Conservation (phyloP, 2,888 invertebrate species). For the Arenicola marina region DNA sequence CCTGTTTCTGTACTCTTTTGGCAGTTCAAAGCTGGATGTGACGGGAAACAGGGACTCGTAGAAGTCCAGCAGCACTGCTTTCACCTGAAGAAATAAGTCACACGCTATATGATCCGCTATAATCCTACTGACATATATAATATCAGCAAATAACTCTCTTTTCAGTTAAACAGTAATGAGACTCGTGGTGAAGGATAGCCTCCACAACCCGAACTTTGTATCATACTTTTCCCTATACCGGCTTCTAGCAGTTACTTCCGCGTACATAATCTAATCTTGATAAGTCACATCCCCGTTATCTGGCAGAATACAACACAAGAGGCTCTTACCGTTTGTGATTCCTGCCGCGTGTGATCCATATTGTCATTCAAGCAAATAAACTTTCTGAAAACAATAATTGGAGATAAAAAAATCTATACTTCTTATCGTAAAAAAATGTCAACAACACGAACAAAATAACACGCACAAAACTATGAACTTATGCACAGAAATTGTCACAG, state of each 20-base stretch:
- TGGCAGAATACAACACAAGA: too few species aligned
- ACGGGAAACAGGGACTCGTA: conserved; percentile 75
- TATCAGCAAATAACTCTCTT: too few species aligned
- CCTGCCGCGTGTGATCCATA: conserved; percentile 66
- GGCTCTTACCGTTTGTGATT: conserved; percentile 9
- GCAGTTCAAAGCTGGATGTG: conserved; percentile 74
- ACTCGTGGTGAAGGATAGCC: not conserved
- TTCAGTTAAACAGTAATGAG: conserved; percentile 6
- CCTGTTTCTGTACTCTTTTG: conserved; percentile 72
- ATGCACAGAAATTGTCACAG: too few species aligned
- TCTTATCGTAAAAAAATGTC: conserved; percentile 3
- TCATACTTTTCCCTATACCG: too few species aligned
- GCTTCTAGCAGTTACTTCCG: too few species aligned
- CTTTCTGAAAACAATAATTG: conserved; percentile 67
- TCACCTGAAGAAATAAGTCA: conserved; percentile 59
- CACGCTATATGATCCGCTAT: not conserved
- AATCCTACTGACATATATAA: conserved; percentile 1
- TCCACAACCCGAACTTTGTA: too few species aligned
- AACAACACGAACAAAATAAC: not conserved
- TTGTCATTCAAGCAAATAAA: conserved; percentile 83
- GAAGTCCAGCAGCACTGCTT: conserved; percentile 75
- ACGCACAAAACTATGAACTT: not conserved
- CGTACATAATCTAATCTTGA: too few species aligned
- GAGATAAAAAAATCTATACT: too few species aligned
- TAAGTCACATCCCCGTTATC: too few species aligned